These are phyloP conservation scores for Tympanuchus pallidicinctus DNA, from an alignment of 2,113 vertebrate species.

Conservation along the genomic window DNA sequence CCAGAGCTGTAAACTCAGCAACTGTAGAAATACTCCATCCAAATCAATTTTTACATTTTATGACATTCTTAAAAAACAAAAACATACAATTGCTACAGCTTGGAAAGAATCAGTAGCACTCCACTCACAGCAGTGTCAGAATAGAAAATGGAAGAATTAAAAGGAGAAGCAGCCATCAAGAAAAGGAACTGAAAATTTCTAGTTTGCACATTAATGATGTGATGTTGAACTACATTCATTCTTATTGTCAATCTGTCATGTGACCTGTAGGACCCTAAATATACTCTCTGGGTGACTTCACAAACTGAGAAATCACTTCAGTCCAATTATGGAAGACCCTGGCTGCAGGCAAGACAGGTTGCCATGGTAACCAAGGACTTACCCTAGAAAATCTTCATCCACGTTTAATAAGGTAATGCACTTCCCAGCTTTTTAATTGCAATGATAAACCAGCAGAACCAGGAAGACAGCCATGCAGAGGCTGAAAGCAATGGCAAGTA, in stretches of 20 bases:
- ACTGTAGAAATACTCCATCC: background rate
- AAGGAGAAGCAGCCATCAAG: background rate
- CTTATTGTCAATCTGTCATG: background rate
- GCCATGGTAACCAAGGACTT: background rate
- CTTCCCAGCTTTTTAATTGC: background rate
- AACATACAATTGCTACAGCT: background rate
- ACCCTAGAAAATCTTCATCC: background rate
- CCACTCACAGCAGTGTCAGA: background rate
- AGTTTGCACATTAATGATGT: background rate
- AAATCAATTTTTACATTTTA: background rate
- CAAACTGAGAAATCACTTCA: background rate
- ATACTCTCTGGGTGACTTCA: background rate
- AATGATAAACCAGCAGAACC: background rate
- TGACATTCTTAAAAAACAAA: background rate
- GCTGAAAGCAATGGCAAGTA: background rate
- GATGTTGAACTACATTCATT: background rate
- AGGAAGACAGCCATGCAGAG: background rate
- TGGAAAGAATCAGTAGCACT: background rate
- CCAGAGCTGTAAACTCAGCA: background rate
- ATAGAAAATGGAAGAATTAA: background rate
- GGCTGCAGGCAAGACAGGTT: background rate
- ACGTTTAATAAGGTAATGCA: background rate
- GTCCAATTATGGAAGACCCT: background rate
- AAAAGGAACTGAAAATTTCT: background rate
- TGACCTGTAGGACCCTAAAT: background rate